phyloP scores from a whole-genome alignment of 2,888 invertebrate genomes.

The Tortrix viridana region DNA sequence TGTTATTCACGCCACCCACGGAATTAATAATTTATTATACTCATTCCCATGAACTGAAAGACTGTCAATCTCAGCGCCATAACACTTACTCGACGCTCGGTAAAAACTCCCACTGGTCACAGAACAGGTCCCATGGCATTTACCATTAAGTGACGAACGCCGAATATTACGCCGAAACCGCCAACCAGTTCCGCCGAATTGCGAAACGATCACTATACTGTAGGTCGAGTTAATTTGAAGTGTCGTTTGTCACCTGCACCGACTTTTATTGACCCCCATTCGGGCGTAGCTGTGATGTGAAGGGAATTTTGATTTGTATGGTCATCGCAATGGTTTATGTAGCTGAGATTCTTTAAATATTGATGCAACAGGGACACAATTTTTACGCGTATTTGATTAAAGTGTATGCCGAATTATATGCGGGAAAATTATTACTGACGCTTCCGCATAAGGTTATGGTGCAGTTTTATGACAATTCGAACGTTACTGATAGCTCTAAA shows the following conservation, averaged over 20 bases:
- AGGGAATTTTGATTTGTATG: background rate
- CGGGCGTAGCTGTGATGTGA: constrained; percentile 10
- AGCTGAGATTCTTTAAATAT: background rate
- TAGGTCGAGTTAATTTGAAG: constrained; percentile 20
- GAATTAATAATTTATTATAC: no score
- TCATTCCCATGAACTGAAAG: no score
- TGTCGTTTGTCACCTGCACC: constrained; percentile 23
- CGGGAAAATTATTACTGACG: background rate
- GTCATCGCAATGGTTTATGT: background rate
- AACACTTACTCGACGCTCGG: background rate
- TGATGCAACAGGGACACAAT: no score
- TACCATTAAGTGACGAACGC: constrained; percentile 50
- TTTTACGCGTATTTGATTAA: no score
- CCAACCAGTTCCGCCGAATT: constrained; percentile 26
- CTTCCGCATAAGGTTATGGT: background rate
- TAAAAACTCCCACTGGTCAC: constrained; percentile 68
- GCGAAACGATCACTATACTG: constrained; percentile 28
- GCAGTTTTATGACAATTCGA: background rate
- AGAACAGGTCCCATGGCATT: constrained; percentile 48
- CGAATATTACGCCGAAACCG: constrained; percentile 26
- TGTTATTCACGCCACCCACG: no score
- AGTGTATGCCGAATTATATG: background rate
- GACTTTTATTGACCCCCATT: constrained; percentile 18
- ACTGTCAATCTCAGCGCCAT: no score
- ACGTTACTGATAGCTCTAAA: background rate